phyloP scores from a whole-genome alignment of 2,797 vertebrate genomes.

The Miichthys miiuy region DNA sequence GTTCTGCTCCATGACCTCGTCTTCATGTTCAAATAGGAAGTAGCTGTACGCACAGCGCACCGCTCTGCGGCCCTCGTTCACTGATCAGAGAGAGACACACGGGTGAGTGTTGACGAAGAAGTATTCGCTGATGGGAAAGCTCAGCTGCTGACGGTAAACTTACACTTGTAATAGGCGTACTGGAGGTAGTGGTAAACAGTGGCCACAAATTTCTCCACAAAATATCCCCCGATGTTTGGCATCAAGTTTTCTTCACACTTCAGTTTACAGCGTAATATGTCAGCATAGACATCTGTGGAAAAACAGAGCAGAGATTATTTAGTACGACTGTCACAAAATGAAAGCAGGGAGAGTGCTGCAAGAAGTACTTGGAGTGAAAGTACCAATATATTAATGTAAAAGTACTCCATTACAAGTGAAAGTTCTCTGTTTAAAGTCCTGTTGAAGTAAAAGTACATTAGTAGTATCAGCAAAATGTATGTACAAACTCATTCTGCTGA shows the following conservation, averaged over 20 bases:
- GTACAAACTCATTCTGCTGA: too few species aligned
- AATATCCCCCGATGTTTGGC: conserved; percentile 90
- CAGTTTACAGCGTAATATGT: conserved; percentile 88
- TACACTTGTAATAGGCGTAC: conserved; percentile 92
- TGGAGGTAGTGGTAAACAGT: conserved; percentile 95
- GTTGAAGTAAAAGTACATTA: too few species aligned
- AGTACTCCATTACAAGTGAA: neutral
- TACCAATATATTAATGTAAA: neutral
- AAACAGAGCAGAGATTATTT: conserved; percentile 16
- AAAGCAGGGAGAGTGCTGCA: neutral
- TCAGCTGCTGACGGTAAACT: conserved; percentile 57
- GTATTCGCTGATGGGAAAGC: neutral
- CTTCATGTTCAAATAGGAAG: conserved; percentile 89
- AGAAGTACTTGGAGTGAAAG: neutral
- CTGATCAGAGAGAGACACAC: conserved; percentile 67
- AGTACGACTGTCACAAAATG: neutral
- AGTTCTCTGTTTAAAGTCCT: neutral
- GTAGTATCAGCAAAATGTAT: too few species aligned
- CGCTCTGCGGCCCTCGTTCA: conserved; percentile 88
- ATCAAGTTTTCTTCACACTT: conserved; percentile 88
- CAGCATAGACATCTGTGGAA: conserved; percentile 84
- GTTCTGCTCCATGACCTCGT: conserved; percentile 92
- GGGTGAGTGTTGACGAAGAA: neutral
- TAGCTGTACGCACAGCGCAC: conserved; percentile 90
- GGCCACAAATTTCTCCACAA: conserved; percentile 91